A percentile compares a stretch with the other conserved stretches of the same genome.
Evolutionary conservation across 2,797 vertebrate genomes (phyloP).

Genomic region (Cetoscarus ocellatus): DNA sequence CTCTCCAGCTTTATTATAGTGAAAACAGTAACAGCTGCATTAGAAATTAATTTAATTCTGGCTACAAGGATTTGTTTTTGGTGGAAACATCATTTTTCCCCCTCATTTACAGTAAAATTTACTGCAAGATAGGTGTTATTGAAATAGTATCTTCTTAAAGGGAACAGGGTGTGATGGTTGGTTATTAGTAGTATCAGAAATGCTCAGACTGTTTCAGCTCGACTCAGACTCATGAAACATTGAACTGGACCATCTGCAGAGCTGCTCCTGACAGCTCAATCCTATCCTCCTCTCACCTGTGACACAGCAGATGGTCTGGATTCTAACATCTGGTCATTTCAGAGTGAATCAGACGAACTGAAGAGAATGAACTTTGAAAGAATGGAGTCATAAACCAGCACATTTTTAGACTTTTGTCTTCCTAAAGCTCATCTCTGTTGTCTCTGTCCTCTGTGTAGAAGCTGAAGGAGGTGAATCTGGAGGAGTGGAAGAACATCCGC

Average conservation of each 20-base stretch:
- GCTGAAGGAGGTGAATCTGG: conserved; percentile 83
- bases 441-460: conserved; percentile 82
- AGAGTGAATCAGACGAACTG: neutral
- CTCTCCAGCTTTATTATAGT: too few species aligned
- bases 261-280: neutral
- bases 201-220: neutral
- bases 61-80: too few species aligned
- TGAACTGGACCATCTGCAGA: neutral
- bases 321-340: conserved; percentile 27
- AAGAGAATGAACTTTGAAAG: neutral
- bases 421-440: neutral
- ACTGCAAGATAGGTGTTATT: too few species aligned
- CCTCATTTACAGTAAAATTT: too few species aligned
- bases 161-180: too few species aligned
- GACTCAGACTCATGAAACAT: too few species aligned
- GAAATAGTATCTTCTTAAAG: too few species aligned
- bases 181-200: neutral
- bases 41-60: too few species aligned
- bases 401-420: neutral
- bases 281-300: conserved; percentile 1
- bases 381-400: neutral
- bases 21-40: too few species aligned
- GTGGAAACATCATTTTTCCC: too few species aligned
- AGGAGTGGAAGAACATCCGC: conserved; percentile 94
- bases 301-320: conserved; percentile 17